phyloP scores from a whole-genome alignment of 37 sponge, comb jelly and placozoan species.

The Axinella damicornis region DNA sequence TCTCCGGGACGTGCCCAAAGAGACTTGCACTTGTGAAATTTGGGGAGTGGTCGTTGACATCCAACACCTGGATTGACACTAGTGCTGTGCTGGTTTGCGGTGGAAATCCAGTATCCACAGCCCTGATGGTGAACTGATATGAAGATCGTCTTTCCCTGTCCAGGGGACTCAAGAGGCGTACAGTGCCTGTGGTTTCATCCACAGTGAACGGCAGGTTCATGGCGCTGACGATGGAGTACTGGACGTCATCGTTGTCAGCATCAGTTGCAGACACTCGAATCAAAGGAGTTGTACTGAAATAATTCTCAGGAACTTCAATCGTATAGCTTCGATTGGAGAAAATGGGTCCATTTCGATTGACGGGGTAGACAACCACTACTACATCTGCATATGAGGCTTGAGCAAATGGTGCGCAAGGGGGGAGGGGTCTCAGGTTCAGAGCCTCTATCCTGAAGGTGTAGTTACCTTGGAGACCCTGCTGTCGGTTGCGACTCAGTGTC shows the following conservation, averaged over 20 bases:
- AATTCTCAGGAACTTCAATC: background rate
- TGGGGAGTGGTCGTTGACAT: conserved; percentile 74
- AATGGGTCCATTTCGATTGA: conserved; percentile 33
- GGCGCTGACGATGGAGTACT: conserved; percentile 5
- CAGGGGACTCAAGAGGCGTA: conserved; percentile 8
- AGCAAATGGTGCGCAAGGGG: conserved; percentile 14
- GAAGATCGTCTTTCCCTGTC: conserved; percentile 48
- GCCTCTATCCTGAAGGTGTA: conserved; percentile 49
- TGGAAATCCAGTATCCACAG: conserved; percentile 63
- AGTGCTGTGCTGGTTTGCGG: conserved; percentile 6
- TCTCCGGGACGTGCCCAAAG: conserved; percentile 40
- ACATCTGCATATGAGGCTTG: conserved; percentile 41
- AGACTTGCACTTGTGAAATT: background rate
- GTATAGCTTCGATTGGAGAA: background rate
- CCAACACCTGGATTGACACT: conserved; percentile 33
- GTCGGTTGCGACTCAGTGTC: background rate
- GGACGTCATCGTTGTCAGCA: conserved; percentile 28
- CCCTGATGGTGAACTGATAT: conserved; percentile 42
- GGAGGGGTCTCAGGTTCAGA: background rate
- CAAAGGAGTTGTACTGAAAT: background rate
- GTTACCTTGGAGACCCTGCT: background rate
- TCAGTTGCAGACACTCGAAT: conserved; percentile 52
- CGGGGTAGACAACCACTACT: conserved; percentile 31
- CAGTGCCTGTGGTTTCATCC: conserved; percentile 1
- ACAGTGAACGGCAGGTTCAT: conserved; percentile 39